Base-by-base conservation (phyloP, 2,888 invertebrate genomes). In the Pherbina coryleti region DNA sequence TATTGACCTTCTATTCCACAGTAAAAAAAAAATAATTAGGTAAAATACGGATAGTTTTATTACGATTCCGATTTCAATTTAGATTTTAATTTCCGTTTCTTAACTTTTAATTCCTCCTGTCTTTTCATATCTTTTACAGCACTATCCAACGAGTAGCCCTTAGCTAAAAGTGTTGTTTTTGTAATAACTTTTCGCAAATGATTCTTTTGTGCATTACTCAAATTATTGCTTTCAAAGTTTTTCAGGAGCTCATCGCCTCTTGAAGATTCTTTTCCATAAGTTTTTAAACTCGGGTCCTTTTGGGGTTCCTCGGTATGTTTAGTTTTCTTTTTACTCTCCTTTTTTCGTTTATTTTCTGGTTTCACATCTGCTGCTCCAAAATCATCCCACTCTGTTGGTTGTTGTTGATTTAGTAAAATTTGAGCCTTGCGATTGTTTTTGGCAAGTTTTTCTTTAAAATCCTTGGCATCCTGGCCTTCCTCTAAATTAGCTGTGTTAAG, bases 371-470 rank as follows among this genome's bases (percentile, higher is more conserved):
- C 82, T 3, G 86, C 82, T 3, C 78, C 79, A 25, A 89, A 89
- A 5, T 81, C 77, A 75, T 86, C 90, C 88, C 88, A 89, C 28
- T 79, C 79, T 1, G 84, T 84, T 19, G 82, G 78, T 74, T 85
- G 82, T 1, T 83, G 83, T n/a, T 82, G 83, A 44, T 84, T 84
- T 25, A 84, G 77, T 60, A 83, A 82, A 25, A 89, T 88, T 0
- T 85, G 62, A 22, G 82, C 82, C 9, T 83, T 83, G n/a, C 88
- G 80, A 71, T 87, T 83, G 49, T 84, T 86, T 60, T 85, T 81
- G 70, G 88, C 83, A 0, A 88, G 84, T 62, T 84, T 79, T 77
- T 84, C 83, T 0, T 84, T 49, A 3, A 84, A 77, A 0, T 81
- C 57, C 57, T 83, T 82, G 2, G 83, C 84, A 22, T 84, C 79